Conservation (phyloP, 2,888 invertebrate genomes). For the Alcis repandata region DNA sequence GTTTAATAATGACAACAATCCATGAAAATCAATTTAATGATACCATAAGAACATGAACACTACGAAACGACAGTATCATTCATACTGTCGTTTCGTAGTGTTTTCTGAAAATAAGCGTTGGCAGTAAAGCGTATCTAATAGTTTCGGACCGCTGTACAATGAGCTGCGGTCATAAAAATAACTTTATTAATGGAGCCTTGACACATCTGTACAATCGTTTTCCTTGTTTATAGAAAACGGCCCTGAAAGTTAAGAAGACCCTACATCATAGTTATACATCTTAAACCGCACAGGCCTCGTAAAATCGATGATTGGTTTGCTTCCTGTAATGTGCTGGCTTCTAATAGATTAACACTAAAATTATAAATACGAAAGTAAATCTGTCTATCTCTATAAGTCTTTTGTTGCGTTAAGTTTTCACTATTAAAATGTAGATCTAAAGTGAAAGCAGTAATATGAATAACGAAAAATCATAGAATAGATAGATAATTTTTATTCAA, state of each 20-base stretch:
- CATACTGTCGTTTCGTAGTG: no score
- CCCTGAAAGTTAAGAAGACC: conserved; percentile 64
- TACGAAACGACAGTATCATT: no score
- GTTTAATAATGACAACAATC: no score
- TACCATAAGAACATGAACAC: neutral
- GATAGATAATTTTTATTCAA: no score
- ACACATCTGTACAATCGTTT: conserved; percentile 67
- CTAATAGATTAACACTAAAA: neutral
- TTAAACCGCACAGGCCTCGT: conserved; percentile 51
- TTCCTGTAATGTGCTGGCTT: conserved; percentile 42
- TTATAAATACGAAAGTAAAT: neutral
- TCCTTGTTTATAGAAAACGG: conserved; percentile 72
- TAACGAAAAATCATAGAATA: no score
- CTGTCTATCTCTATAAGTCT: neutral
- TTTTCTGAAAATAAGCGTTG: neutral
- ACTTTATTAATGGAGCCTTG: conserved; percentile 70
- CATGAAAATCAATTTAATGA: no score
- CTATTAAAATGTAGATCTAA: no score
- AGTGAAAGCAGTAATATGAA: no score
- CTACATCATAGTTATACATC: conserved; percentile 60
- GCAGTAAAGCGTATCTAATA: conserved; percentile 15
- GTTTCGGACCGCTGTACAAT: conserved; percentile 47
- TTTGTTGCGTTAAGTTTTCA: no score
- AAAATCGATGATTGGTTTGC: conserved; percentile 42
- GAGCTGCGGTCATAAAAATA: conserved; percentile 62